Conservation (phyloP, 1,140 invertebrate species). For the Lasaia peninsularis region DNA sequence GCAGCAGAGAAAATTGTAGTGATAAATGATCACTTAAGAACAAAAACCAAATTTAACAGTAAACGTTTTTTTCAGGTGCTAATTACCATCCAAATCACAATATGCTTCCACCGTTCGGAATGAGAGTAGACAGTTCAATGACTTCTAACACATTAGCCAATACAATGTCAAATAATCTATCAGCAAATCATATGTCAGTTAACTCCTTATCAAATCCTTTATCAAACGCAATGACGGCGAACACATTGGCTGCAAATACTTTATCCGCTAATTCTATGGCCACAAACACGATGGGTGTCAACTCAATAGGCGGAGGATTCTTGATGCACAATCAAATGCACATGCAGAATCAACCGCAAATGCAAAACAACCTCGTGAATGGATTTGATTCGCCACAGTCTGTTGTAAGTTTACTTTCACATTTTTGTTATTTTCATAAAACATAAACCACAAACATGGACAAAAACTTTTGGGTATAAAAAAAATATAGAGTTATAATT, state of each 20-base stretch:
- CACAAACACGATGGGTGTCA: slow-evolving; percentile 25
- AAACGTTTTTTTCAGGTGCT: slow-evolving; percentile 60
- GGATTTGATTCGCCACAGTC: slow-evolving; percentile 54
- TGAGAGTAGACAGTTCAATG: slow-evolving; percentile 67
- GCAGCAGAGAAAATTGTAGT: no score
- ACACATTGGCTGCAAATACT: slow-evolving; percentile 34
- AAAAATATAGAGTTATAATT: not conserved
- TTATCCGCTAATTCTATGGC: slow-evolving; percentile 20
- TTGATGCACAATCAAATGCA: slow-evolving; percentile 51
- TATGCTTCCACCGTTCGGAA: slow-evolving; percentile 73
- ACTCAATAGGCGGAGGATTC: slow-evolving; percentile 35
- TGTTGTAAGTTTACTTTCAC: slow-evolving; percentile 41
- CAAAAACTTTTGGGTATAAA: no score
- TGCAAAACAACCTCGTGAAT: slow-evolving; percentile 49
- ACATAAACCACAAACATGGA: no score
- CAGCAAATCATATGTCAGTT: slow-evolving; percentile 25
- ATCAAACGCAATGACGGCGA: slow-evolving; percentile 71
- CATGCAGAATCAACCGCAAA: slow-evolving; percentile 42
- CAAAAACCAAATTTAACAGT: no score
- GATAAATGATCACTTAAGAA: no score
- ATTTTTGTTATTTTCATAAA: no score
- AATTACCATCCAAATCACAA: slow-evolving; percentile 68
- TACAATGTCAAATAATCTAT: slow-evolving; percentile 30
- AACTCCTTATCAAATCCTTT: slow-evolving; percentile 39
- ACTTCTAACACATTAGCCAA: slow-evolving; percentile 38